Base-by-base conservation (phyloP, 2,113 vertebrate genomes). In the Oryzias celebensis region DNA sequence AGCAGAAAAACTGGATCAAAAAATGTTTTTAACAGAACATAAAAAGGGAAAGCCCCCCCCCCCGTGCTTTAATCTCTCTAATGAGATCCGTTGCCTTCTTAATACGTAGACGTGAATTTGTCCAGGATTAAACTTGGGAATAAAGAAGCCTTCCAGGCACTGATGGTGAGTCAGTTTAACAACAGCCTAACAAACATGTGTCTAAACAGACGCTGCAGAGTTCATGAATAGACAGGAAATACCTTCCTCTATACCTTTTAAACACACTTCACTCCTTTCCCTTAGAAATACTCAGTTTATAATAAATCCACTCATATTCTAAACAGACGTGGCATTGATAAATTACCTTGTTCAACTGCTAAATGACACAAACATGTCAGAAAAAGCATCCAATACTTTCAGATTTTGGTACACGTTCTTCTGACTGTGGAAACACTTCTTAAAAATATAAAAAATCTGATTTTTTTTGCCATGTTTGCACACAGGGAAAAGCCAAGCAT, bases 31-130 rank as follows among this genome's bases (percentile, higher is more conserved):
- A 36, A 13, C 36, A 10, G 10, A 36, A 12, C 2, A 36, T 36
- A 36, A 36, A 12, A 36, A 28, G 5, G 5, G 7, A 28, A 28
- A 28, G 76, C 67, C 82, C 78, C 81, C 81, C 78, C 80, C 85
- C 83, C 77, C 80, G 83, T 81, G 20, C 20, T 20, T 20, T 20
- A 20, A 20, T 20, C 20, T 20, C 20, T 20, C 20, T 20, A 82
- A 89, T 85, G 86, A 90, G 90, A 83, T 84, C 88, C 85, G 90
- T 91, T 91, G 91, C 87, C 89, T 90, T 89, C 89, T 90, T 91
- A 91, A 91, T 90, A 90, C 91, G 88, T 84, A 90, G 90, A 89
- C 87, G 84, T 87, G 81, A 85, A 87, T 81, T 65, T 71, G 84
- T 90, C 77, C 77, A 75, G 86, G 85, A 90, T 90, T 88, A 87